Base-by-base conservation (phyloP, 2,113 vertebrate genomes). In the Atrichornis clamosus region DNA sequence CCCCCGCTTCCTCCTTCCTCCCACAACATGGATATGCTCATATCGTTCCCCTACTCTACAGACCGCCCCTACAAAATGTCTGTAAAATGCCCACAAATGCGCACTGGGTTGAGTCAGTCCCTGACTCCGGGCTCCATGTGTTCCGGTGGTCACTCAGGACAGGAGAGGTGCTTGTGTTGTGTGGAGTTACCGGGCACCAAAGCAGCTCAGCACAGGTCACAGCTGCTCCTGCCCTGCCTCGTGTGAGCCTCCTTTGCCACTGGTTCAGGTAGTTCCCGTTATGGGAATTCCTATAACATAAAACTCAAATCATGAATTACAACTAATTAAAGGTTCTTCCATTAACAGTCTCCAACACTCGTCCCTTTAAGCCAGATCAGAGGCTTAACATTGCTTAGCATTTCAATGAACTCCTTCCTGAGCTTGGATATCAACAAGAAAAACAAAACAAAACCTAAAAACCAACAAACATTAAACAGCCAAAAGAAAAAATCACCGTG, bases 221-320 rank as follows among this genome's bases (percentile, higher is more conserved):
- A 44, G 33, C 46, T 60, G 33, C 23, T 23, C 22, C 52, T 44
- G 18, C 5, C 5, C 37, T 26, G 12, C 20, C 72, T 67, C 0
- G 0, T 42, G 15, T 58, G 37, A 49, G 20, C 13, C 16, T 50
- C 0, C 0, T 53, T 13, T 22, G 44, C 27, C 46, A 15, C 39
- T 46, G 22, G 18, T 23, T 28, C 27, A 33, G 33, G 6, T 52
- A 37, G 7, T 22, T 60, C 49, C 53, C 46, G 11, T 44, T 33
- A 28, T 2, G 60, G 18, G 15, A 77, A 44, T 60, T 77, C 33
- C 15, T 60, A 19, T 9, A 27, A 15, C 3, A 1, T 23, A 60
- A 37, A 62, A 53, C 19, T 35, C 11, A 62, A 13, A 46, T 52
- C 2, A 53, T 13, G 5, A 15, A 8, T 60, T 39, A 33, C 15